Base-by-base conservation (phyloP, 1,140 invertebrate genomes). In the Cotesia typhae region DNA sequence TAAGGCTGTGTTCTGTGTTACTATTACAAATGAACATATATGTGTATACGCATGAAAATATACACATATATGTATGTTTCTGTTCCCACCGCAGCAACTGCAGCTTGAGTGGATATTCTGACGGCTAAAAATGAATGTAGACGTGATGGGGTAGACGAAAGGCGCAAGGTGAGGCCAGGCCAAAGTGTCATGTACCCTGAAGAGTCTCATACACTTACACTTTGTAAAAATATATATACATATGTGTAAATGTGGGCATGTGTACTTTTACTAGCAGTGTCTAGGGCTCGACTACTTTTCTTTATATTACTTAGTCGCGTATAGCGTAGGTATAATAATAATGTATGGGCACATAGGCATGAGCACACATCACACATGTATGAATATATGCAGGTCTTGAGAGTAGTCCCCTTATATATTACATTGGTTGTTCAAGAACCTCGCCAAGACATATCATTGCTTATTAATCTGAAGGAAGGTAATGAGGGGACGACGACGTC, bases 381-480 rank as follows among this genome's bases (percentile, higher is more conserved):
- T 47, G 41, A 47, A 47, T 47, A 47, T 47, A 47, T 47, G 41
- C 41, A 47, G 6, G 41, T 47, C 41, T 10, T 9, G 10, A 47
- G 41, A 47, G 41, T 5, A 47, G 41, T 47, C 41, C 41, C 41
- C 41, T 47, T 47, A 47, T 10, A 47, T 47, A 9, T 14, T 55
- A 20, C 17, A 20, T 28, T 35, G 20, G 28, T 28, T 3, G 28
- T 28, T 28, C 28, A 28, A 28, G 28, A 28, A 28, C 66, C 36
- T 17, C 66, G 53, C 53, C 52, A 55, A 41, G 51, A 53, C 28
- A 38, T 67, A 67, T 67, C 66, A 67, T 67, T 67, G 66, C 66
- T 67, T 67, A 67, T 67, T 67, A 67, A 67, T 66, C 51, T 51
- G 51, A n/a, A 55, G 66, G 51, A 67, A 67, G 53, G 66, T 67